Evolutionary conservation across 2,797 vertebrate species (phyloP).

Genomic region (Harpagifer antarcticus): DNA sequence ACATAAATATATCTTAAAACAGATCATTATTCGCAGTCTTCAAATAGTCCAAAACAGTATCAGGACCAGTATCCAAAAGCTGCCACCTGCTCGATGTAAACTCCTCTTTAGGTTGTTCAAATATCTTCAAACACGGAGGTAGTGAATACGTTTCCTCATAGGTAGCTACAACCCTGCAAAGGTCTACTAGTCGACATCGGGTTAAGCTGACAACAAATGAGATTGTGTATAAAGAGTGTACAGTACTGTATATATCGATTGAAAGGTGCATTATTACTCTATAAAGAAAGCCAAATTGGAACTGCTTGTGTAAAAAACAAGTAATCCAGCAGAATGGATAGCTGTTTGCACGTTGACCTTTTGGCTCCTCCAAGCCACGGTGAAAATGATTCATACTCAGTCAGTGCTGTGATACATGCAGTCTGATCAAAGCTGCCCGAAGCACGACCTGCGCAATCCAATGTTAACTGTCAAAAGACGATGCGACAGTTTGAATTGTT

Average conservation of each 20-base stretch:
- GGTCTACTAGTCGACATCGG: background rate
- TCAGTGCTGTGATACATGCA: background rate
- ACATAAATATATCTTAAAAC: background rate
- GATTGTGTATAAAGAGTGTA: background rate
- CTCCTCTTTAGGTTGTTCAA: no score
- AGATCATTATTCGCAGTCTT: no score
- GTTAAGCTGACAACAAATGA: background rate
- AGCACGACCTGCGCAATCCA: constrained; percentile 7
- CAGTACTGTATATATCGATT: no score
- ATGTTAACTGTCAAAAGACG: background rate
- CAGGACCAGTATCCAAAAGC: no score
- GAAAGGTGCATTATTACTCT: background rate
- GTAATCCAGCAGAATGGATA: background rate
- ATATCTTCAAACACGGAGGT: no score
- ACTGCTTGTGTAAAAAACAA: background rate
- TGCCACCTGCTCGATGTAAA: background rate
- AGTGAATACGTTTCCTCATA: no score
- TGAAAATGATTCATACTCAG: constrained; percentile 12
- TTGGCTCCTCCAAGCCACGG: background rate
- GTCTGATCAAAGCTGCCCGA: constrained; percentile 8
- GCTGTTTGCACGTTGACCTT: background rate
- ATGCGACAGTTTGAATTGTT: constrained; percentile 1
- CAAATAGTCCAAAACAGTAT: no score
- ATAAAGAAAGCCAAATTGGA: background rate
- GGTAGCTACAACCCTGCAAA: background rate